Base-by-base conservation (phyloP, 2,888 invertebrate genomes). In the Caenorhabditis virilis region DNA sequence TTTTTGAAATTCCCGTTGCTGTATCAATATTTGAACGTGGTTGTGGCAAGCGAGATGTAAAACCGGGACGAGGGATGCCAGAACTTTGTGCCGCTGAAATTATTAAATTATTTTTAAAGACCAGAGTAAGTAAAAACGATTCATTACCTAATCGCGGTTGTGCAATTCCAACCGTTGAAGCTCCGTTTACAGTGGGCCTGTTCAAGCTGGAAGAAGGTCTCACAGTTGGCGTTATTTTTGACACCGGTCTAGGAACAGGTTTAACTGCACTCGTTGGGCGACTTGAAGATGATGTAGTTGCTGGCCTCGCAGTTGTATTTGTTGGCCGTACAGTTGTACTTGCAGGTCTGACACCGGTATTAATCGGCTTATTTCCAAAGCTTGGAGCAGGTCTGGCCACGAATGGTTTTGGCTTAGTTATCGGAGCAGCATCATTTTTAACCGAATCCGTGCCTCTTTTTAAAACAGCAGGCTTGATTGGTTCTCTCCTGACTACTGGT, bases 351-450 rank as follows among this genome's bases (percentile, higher is more conserved):
- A 6, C 13, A 13, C 13, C 13, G 6, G 30, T 9, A 30, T 30
- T 30, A 30, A 6, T 30, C 30, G 50, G 27, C 13, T 11, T 27
- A 23, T 23, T 38, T 33, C 46, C 54, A 26, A 62, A 62, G 36
- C 33, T 62, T n/a, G 62, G 62, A 25, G 62, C 62, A 1, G 62
- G 62, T 53, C 62, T 56, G 39, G 62, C 62, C 18, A 62, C 62
- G 56, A 62, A 62, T 2, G 56, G 49, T 13, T 52, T 56, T 20
- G 61, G 61, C 15, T 22, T 38, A 30, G 47, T 18, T 1, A 49
- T 6, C 0, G 42, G 11, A 0, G 51, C 11, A 15, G 23, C 30
- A 23, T 38, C 36, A 1, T 30, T 39, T 39, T 35, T 26, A 11
- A 26, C 35, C 15, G 46, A 46, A 11, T n/a, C 16, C 9, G 18